Evolutionary conservation across 2,888 invertebrate genomes (phyloP).

Genomic region (Choreutis nemorana): DNA sequence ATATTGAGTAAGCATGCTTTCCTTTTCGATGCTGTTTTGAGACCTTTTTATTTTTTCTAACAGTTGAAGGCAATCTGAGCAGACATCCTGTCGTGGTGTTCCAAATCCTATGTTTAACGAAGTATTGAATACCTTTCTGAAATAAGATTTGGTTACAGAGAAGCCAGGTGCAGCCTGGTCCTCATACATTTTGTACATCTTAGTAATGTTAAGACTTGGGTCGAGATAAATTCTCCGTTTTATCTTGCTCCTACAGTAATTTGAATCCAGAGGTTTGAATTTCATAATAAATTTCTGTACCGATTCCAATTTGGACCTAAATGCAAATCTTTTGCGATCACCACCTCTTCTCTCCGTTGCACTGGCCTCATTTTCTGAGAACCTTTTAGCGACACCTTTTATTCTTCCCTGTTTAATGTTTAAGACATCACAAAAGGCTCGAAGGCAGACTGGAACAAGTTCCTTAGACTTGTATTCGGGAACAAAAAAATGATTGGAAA

Average conservation of each 20-base stretch:
- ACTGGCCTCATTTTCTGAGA: constrained; percentile 7
- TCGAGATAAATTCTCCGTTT: constrained; percentile 5
- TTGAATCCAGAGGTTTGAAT: constrained; percentile 3
- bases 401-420: constrained; percentile 6
- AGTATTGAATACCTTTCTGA: constrained; percentile 7
- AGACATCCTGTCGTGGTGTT: constrained; percentile 6
- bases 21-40: not conserved
- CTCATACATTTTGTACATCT: constrained; percentile 6
- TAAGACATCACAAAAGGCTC: constrained; percentile 6
- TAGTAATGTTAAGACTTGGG: constrained; percentile 7
- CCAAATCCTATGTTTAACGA: constrained; percentile 9
- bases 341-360: constrained; percentile 10
- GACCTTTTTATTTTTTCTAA: constrained; percentile 4
- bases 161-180: constrained; percentile 5
- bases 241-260: constrained; percentile 5
- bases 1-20: constrained; percentile 2
- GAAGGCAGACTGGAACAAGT: constrained; percentile 5
- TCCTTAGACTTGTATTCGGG: constrained; percentile 3
- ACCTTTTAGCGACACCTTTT: constrained; percentile 9
- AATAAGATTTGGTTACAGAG: constrained; percentile 5
- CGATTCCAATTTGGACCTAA: constrained; percentile 5
- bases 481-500: constrained; percentile 5
- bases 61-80: constrained; percentile 7
- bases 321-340: constrained; percentile 8
- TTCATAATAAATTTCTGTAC: constrained; percentile 6